These are phyloP conservation scores for Eumaeus atala DNA, from an alignment of 1,140 invertebrate genomes.

Conservation along the genomic window DNA sequence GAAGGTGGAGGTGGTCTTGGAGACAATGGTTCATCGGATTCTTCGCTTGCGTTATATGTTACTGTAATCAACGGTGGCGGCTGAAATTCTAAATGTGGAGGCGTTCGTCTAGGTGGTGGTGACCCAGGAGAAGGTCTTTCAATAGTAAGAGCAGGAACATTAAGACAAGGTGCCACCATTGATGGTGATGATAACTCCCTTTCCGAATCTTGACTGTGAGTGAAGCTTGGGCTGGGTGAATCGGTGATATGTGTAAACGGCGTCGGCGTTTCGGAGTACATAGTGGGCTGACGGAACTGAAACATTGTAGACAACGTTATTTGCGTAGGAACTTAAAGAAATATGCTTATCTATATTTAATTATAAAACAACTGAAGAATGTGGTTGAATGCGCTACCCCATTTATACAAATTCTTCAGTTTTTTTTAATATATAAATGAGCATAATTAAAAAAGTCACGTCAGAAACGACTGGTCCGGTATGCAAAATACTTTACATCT, in stretches of 20 bases:
- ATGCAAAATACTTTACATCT: too few relatives aligned
- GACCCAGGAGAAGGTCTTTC: conserved; percentile 79
- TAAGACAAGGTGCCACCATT: conserved; percentile 56
- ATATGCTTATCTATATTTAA: too few relatives aligned
- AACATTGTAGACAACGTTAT: conserved; percentile 12
- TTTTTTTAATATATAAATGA: too few relatives aligned
- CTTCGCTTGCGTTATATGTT: conserved; percentile 83
- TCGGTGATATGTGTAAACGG: conserved; percentile 67
- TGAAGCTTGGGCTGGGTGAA: conserved; percentile 64
- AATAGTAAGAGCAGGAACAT: conserved; percentile 78
- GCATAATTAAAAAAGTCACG: too few relatives aligned
- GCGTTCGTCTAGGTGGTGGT: conserved; percentile 76
- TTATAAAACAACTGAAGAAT: too few relatives aligned
- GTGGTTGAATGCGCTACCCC: too few relatives aligned
- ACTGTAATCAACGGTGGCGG: conserved; percentile 83
- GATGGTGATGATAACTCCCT: conserved; percentile 64
- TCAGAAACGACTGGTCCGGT: too few relatives aligned
- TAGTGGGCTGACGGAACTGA: conserved; percentile 71
- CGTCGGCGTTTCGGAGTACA: conserved; percentile 59
- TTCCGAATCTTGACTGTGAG: conserved; percentile 68
- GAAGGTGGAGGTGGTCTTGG: conserved; percentile 71
- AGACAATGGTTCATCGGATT: conserved; percentile 82
- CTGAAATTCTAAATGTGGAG: conserved; percentile 78
- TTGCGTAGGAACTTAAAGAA: too few relatives aligned
- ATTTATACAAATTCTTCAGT: too few relatives aligned